Evolutionary conservation across 2,797 vertebrate species (phyloP).

Genomic region (Microctenopoma steveboyesi): DNA sequence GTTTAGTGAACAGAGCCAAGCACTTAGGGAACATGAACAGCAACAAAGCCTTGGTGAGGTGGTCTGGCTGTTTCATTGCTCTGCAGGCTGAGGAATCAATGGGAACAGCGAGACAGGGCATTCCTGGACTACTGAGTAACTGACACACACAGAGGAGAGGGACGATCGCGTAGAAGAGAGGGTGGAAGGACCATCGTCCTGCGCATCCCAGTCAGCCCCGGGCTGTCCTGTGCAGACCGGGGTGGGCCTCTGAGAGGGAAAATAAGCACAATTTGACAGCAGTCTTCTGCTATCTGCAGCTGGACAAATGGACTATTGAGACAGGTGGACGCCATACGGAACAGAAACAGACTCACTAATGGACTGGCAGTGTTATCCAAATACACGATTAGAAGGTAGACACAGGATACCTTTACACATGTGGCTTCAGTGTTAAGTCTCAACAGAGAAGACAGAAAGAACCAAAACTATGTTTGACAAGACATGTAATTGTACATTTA

Average conservation of each 20-base stretch:
- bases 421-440: not conserved
- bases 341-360: slow-evolving; percentile 58
- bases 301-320: slow-evolving; percentile 74
- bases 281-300: slow-evolving; percentile 55
- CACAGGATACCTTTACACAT: slow-evolving; percentile 31
- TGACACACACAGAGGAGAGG: slow-evolving; percentile 22
- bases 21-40: slow-evolving; percentile 74
- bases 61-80: slow-evolving; percentile 65
- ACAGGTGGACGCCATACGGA: slow-evolving; percentile 73
- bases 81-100: slow-evolving; percentile 63
- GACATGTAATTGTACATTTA: not conserved
- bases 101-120: slow-evolving; percentile 58
- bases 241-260: slow-evolving; percentile 62
- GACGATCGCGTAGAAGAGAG: slow-evolving; percentile 10
- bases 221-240: slow-evolving; percentile 32
- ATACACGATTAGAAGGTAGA: slow-evolving; percentile 25
- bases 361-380: slow-evolving; percentile 40
- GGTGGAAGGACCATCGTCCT: slow-evolving; percentile 4
- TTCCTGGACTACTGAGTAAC: slow-evolving; percentile 50
- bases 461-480: not conserved
- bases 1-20: slow-evolving; percentile 69
- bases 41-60: slow-evolving; percentile 68
- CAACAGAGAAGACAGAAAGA: not conserved
- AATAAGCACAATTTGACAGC: slow-evolving; percentile 66
- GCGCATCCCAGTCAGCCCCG: slow-evolving; percentile 35